These are phyloP conservation scores for Uromys caudimaculatus DNA, from an alignment of 2,797 vertebrate species.

Conservation along the genomic window DNA sequence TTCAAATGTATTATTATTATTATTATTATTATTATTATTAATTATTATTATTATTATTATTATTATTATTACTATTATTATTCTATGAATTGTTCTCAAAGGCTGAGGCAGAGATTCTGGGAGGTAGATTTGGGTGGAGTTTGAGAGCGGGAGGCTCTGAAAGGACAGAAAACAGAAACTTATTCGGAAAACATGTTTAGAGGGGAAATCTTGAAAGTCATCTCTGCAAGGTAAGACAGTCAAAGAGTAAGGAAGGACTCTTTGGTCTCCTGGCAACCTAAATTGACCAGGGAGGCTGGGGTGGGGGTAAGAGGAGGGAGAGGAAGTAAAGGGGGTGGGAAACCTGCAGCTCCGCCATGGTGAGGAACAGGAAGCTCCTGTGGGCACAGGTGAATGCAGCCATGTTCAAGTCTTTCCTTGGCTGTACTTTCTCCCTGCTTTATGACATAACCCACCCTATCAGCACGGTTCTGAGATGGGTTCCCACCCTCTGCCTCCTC, in stretches of 20 bases:
- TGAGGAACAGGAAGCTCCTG: not conserved
- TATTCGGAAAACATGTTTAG: not conserved
- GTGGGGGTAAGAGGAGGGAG: not conserved
- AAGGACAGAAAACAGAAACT: not conserved
- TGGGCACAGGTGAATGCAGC: not conserved
- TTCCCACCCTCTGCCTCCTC: not conserved
- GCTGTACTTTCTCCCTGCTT: not conserved
- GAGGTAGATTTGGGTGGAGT: not conserved
- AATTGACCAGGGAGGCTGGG: not conserved
- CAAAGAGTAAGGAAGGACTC: not conserved
- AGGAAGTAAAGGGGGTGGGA: not conserved
- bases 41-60: not conserved
- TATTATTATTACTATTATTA: not conserved
- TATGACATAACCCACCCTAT: not conserved
- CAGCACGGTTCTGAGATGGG: not conserved
- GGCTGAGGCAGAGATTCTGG: not conserved
- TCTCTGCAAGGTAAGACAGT: not conserved
- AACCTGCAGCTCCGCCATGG: not conserved
- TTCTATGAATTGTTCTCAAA: not conserved
- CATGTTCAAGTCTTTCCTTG: not conserved
- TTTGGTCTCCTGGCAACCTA: not conserved
- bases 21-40: too few species aligned
- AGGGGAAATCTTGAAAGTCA: not conserved
- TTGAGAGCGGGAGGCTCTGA: not conserved
- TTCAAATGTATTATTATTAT: not conserved